These are phyloP conservation scores for Isichthys henryi DNA, from an alignment of 2,113 vertebrate genomes.

Conservation along the genomic window DNA sequence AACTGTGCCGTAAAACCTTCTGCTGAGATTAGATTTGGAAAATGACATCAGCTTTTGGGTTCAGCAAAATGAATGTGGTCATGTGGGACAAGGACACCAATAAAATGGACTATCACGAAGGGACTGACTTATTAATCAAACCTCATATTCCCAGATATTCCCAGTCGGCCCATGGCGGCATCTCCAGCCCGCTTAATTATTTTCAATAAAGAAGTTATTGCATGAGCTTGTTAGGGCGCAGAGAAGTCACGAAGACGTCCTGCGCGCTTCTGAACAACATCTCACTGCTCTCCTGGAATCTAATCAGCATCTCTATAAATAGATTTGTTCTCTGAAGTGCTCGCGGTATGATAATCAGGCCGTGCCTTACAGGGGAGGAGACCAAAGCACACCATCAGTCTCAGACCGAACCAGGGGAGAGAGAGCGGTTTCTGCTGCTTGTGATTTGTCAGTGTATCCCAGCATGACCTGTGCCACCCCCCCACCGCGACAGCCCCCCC, in stretches of 20 bases:
- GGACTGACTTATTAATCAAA: background rate
- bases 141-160: background rate
- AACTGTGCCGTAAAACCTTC: background rate
- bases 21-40: conserved; percentile 10
- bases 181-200: background rate
- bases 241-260: conserved; percentile 20
- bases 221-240: background rate
- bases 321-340: conserved; percentile 50
- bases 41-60: background rate
- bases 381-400: conserved; percentile 42
- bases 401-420: conserved; percentile 21
- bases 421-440: conserved; percentile 27
- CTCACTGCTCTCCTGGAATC: conserved; percentile 34
- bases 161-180: background rate
- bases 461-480: background rate
- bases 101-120: background rate
- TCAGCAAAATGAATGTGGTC: background rate
- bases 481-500: background rate
- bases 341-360: conserved; percentile 48
- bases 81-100: too few relatives aligned
- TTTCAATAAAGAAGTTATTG: background rate
- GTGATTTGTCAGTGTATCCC: conserved; percentile 31
- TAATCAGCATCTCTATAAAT: conserved; percentile 50
- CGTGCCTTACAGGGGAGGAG: conserved; percentile 35
- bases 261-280: conserved; percentile 16